These are phyloP conservation scores for Parasteatoda tepidariorum DNA, from an alignment of 1,140 invertebrate species.

Conservation along the genomic window DNA sequence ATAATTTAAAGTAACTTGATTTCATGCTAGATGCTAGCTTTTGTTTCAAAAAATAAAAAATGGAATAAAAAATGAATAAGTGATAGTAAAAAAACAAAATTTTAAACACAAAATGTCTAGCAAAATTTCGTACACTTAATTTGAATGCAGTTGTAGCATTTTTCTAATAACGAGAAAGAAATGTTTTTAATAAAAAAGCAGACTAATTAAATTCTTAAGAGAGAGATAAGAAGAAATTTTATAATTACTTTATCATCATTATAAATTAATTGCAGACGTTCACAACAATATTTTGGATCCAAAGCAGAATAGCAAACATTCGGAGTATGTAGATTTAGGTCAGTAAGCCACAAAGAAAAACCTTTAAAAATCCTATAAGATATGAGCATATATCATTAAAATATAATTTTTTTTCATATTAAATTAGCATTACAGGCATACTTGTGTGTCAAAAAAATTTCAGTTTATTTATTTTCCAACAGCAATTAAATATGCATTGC, in stretches of 20 bases:
- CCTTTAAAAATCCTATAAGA: constrained; percentile 21
- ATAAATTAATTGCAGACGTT: background rate
- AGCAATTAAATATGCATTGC: no score
- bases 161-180: background rate
- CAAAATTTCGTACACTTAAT: background rate
- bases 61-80: background rate
- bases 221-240: background rate
- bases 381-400: background rate
- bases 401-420: no score
- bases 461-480: no score
- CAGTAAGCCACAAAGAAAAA: constrained; percentile 30
- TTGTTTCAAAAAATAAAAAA: no score
- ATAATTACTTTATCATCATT: constrained; percentile 30
- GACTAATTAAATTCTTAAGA: background rate
- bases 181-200: background rate
- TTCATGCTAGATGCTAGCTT: no score
- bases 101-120: background rate
- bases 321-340: background rate
- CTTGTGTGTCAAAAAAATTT: no score
- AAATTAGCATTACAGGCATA: no score
- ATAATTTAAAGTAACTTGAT: no score
- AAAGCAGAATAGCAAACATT: constrained; percentile 35
- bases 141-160: no score
- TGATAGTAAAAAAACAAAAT: background rate
- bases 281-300: constrained; percentile 20